Conservation (phyloP, 2,113 vertebrate genomes). For the Callorhinus ursinus region DNA sequence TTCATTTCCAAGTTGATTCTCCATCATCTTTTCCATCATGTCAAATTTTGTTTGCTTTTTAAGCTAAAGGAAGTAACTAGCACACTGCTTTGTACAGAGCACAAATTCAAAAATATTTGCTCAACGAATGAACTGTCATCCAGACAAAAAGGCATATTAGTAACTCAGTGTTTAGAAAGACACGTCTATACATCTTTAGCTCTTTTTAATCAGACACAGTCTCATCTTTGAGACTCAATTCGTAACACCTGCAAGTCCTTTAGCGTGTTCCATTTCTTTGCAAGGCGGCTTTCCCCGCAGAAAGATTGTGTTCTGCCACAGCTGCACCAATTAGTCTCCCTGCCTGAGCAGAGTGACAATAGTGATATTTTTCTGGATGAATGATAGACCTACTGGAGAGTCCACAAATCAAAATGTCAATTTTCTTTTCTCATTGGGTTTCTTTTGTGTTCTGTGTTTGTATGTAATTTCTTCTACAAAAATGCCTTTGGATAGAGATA, state of each 20-base stretch:
- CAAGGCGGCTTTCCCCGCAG: constrained; percentile 74
- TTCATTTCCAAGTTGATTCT: constrained; percentile 44
- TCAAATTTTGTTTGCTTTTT: constrained; percentile 13
- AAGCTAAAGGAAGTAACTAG: neutral
- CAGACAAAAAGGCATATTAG: constrained; percentile 37
- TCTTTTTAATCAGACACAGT: constrained; percentile 52
- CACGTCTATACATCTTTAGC: constrained; percentile 29
- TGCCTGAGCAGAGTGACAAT: constrained; percentile 78
- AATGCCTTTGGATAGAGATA: constrained; percentile 68
- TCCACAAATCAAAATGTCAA: constrained; percentile 78
- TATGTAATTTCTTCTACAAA: constrained; percentile 79
- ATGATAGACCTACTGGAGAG: constrained; percentile 81
- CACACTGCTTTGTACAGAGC: constrained; percentile 7
- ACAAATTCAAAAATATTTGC: constrained; percentile 64
- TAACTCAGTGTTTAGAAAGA: constrained; percentile 58
- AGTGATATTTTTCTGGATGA: constrained; percentile 79
- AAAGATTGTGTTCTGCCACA: constrained; percentile 80
- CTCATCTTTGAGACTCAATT: constrained; percentile 70
- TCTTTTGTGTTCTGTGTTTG: constrained; percentile 67
- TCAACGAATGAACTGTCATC: constrained; percentile 45
- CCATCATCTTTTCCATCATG: neutral
- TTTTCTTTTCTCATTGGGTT: constrained; percentile 79
- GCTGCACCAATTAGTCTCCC: constrained; percentile 83
- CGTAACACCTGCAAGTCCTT: constrained; percentile 81
- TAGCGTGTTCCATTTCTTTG: constrained; percentile 56